Percentiles rank a stretch among this genome's conserved stretches.
Conservation (phyloP, 1,140 invertebrate genomes). For the Danaus plexippus region DNA sequence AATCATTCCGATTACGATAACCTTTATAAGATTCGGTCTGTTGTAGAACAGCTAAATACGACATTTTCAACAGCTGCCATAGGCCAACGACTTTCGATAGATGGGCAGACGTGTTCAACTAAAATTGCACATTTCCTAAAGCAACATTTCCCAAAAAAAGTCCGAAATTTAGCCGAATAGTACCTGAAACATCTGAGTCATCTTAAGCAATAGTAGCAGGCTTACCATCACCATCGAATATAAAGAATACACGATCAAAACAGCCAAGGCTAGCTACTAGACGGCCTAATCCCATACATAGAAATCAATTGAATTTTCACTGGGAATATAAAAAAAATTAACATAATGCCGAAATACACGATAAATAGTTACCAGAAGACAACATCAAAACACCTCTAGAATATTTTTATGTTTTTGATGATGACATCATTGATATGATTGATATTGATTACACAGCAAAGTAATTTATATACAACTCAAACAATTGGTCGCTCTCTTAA, state of each 20-base stretch:
- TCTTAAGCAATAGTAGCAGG: too few species aligned
- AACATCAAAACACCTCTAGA: slow-evolving; percentile 23
- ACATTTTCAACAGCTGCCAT: too few species aligned
- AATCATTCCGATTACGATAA: too few species aligned
- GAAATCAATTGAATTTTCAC: background rate
- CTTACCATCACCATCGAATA: slow-evolving; percentile 6
- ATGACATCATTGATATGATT: slow-evolving; percentile 19
- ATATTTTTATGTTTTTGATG: slow-evolving; percentile 18
- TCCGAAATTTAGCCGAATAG: slow-evolving; percentile 24
- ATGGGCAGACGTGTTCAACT: too few species aligned
- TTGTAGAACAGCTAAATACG: too few species aligned
- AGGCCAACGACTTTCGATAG: too few species aligned
- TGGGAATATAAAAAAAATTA: slow-evolving; percentile 17
- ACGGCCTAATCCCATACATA: slow-evolving; percentile 11
- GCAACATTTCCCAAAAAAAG: slow-evolving; percentile 82
- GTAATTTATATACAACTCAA: slow-evolving; percentile 21
- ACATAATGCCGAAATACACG: slow-evolving; percentile 23
- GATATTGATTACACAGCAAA: slow-evolving; percentile 15
- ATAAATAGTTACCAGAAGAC: slow-evolving; percentile 22
- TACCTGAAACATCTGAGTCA: slow-evolving; percentile 14
- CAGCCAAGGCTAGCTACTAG: slow-evolving; percentile 19
- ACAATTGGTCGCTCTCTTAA: slow-evolving; percentile 11
- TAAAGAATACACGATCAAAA: slow-evolving; percentile 23
- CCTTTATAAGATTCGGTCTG: too few species aligned
- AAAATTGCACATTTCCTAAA: too few species aligned